phyloP scores from a whole-genome alignment of 92 coral and sea anemone genomes.

The Virgularia gustaviana region DNA sequence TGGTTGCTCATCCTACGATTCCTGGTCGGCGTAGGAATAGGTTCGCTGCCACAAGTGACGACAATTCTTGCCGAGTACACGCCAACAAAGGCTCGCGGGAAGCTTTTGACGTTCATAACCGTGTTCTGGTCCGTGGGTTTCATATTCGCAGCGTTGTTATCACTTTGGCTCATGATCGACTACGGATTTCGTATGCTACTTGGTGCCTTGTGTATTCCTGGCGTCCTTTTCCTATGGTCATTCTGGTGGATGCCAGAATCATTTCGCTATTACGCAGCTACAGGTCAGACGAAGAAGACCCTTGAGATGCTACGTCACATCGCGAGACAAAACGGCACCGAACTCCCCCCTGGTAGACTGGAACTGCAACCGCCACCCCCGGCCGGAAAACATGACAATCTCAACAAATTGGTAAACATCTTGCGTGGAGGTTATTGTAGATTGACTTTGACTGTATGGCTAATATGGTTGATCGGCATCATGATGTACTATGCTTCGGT shows the following conservation, averaged over 20 bases:
- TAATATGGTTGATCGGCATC: constrained; percentile 66
- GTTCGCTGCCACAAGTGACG: constrained; percentile 46
- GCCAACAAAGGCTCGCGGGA: constrained; percentile 36
- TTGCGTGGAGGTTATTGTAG: constrained; percentile 59
- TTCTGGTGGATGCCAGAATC: constrained; percentile 76
- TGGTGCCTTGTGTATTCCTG: constrained; percentile 31
- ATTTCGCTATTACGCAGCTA: constrained; percentile 62
- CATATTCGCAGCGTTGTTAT: constrained; percentile 21
- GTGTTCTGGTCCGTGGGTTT: constrained; percentile 47
- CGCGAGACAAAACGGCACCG: constrained; percentile 57
- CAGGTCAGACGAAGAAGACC: constrained; percentile 70
- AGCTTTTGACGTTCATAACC: constrained; percentile 26
- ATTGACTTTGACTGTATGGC: constrained; percentile 76
- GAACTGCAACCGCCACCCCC: constrained; percentile 57
- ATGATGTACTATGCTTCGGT: constrained; percentile 70
- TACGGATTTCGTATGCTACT: constrained; percentile 35
- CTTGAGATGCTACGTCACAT: constrained; percentile 51
- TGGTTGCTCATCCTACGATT: constrained; percentile 55
- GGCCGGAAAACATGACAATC: no score
- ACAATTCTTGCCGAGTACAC: constrained; percentile 39
- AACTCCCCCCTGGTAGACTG: constrained; percentile 70
- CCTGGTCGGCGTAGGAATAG: constrained; percentile 59
- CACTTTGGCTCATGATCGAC: constrained; percentile 27
- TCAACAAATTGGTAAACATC: constrained; percentile 69
- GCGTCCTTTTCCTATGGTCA: constrained; percentile 7